Conservation (phyloP, 2,113 vertebrate species). For the Pogonocichla stellata region DNA sequence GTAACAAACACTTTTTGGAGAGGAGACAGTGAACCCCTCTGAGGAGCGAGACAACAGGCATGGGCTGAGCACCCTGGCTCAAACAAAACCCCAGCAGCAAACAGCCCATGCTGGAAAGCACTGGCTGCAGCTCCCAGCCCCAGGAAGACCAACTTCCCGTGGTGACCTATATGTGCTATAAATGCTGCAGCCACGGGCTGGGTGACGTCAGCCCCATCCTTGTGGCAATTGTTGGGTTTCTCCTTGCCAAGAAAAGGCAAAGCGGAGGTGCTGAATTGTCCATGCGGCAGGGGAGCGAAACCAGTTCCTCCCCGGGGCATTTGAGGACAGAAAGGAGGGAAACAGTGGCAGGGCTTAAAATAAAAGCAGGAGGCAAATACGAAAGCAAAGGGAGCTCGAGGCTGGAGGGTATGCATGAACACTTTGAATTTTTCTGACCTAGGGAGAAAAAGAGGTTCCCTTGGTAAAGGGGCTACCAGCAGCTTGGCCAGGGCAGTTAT, state of each 20-base stretch:
- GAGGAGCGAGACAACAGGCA: not conserved
- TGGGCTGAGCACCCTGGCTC: accelerated
- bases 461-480: not conserved
- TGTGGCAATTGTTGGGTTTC: constrained; percentile 32
- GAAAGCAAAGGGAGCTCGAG: not conserved
- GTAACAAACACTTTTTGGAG: not conserved
- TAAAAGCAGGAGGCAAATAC: constrained; percentile 29
- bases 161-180: constrained; percentile 56
- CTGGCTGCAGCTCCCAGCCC: constrained; percentile 8
- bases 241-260: constrained; percentile 38
- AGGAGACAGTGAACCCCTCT: not conserved
- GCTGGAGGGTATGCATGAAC: not conserved
- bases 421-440: not conserved
- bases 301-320: constrained; percentile 52
- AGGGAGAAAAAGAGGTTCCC: not conserved
- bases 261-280: constrained; percentile 58
- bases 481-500: not conserved
- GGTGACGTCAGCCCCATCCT: constrained; percentile 40
- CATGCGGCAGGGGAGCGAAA: constrained; percentile 7
- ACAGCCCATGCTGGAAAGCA: not conserved
- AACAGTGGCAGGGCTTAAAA: constrained; percentile 49
- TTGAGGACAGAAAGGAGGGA: constrained; percentile 54
- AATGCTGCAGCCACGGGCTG: constrained; percentile 35
- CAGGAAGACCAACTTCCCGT: constrained; percentile 38
- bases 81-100: not conserved